Conservation (phyloP, 2,797 vertebrate species). For the Distichodus sexfasciatus region DNA sequence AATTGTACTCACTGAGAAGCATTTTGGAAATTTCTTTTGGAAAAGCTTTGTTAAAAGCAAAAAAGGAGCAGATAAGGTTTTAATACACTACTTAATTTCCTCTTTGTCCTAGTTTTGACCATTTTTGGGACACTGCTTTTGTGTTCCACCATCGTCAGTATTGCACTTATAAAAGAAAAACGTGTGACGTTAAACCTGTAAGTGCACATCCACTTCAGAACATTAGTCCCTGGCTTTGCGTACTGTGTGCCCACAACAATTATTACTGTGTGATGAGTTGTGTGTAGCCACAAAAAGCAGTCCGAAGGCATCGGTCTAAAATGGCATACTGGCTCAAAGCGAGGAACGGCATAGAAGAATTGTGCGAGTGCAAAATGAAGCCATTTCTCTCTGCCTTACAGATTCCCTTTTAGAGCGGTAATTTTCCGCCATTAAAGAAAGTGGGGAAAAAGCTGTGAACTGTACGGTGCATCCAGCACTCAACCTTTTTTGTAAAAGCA, state of each 20-base stretch:
- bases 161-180: background rate
- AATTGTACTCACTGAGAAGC: background rate
- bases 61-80: background rate
- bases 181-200: background rate
- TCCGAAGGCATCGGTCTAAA: background rate
- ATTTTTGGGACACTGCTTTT: background rate
- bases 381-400: background rate
- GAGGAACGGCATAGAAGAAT: background rate
- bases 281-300: background rate
- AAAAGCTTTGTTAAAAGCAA: background rate
- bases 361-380: background rate
- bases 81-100: background rate
- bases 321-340: background rate
- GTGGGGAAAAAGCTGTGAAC: conserved; percentile 1
- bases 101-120: background rate
- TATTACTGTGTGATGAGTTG: background rate
- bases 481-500: conserved; percentile 26
- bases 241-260: background rate
- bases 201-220: background rate
- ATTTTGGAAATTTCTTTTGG: too few species aligned
- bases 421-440: conserved; percentile 36
- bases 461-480: conserved; percentile 4
- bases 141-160: background rate
- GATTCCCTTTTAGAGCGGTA: conserved; percentile 11
- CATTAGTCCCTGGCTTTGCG: background rate